These are phyloP conservation scores for Ascaphus truei DNA, from an alignment of 2,113 vertebrate species.

Conservation along the genomic window DNA sequence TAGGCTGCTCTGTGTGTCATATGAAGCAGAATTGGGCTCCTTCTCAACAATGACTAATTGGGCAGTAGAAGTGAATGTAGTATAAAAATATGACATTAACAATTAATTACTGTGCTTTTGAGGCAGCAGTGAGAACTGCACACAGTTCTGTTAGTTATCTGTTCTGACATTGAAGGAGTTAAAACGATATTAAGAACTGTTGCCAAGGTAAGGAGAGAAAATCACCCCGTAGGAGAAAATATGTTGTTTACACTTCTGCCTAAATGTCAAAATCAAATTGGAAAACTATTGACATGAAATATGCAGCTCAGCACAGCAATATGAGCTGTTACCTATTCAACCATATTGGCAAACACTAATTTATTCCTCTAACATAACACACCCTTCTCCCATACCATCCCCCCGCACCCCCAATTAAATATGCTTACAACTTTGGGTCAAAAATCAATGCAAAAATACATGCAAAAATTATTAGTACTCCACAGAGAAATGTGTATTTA, in stretches of 20 bases:
- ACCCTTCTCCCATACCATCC: background rate
- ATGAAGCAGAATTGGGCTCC: background rate
- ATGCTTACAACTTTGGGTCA: slow-evolving; percentile 6
- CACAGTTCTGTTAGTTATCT: background rate
- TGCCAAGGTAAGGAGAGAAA: no score
- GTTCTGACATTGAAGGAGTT: background rate
- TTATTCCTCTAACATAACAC: no score
- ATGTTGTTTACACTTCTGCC: background rate
- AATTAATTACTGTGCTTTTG: background rate
- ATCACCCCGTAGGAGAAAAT: background rate
- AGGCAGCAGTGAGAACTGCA: background rate
- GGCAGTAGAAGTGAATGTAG: background rate
- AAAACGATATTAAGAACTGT: background rate
- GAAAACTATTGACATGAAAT: slow-evolving; percentile 4
- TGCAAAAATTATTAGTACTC: background rate
- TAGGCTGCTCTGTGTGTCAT: background rate
- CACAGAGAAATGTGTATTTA: background rate
- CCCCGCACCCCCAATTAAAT: no score
- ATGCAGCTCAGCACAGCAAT: background rate
- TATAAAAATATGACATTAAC: background rate
- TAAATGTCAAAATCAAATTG: slow-evolving; percentile 17
- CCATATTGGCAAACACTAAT: background rate
- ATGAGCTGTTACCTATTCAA: background rate
- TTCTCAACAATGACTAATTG: slow-evolving; percentile 16
- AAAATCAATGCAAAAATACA: slow-evolving; percentile 8